A percentile compares a stretch with the other conserved stretches of the same genome.
Evolutionary conservation across 2,888 invertebrate species (phyloP).

Genomic region (Branchipolynoe longqiensis): DNA sequence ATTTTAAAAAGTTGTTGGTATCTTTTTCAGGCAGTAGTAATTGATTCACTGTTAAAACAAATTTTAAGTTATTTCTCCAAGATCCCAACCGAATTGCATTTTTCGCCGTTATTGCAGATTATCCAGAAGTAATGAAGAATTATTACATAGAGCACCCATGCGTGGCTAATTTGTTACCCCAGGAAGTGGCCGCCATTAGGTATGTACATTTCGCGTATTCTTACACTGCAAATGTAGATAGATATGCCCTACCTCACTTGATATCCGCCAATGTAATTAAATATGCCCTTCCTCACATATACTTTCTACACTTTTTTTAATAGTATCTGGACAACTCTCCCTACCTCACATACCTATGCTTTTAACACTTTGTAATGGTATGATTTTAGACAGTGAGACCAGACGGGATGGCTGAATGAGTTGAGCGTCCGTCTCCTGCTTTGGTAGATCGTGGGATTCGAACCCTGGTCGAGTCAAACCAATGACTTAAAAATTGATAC

Average conservation of each 20-base stretch:
- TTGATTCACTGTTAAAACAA: neutral
- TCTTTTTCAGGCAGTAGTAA: neutral
- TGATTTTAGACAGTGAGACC: too few relatives aligned
- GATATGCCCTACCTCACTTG: too few relatives aligned
- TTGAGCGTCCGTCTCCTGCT: too few relatives aligned
- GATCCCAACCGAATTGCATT: neutral
- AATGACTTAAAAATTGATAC: too few relatives aligned
- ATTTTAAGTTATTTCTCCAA: neutral
- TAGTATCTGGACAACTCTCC: neutral
- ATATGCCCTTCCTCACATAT: neutral
- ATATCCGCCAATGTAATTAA: too few relatives aligned
- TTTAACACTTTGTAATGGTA: too few relatives aligned
- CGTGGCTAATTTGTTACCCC: slow-evolving; percentile 86
- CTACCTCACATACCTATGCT: too few relatives aligned
- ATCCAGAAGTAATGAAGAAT: slow-evolving; percentile 88
- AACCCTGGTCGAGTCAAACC: too few relatives aligned
- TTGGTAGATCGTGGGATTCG: too few relatives aligned
- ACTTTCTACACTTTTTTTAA: neutral
- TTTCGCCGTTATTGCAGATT: slow-evolving; percentile 75
- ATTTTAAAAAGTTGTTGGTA: neutral
- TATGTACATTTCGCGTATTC: too few relatives aligned
- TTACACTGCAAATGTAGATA: too few relatives aligned
- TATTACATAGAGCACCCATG: slow-evolving; percentile 91
- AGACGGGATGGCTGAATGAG: too few relatives aligned
- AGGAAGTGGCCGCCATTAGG: slow-evolving; percentile 86